These are phyloP conservation scores for Xenopus borealis DNA, from an alignment of 2,113 vertebrate genomes.

Conservation along the genomic window DNA sequence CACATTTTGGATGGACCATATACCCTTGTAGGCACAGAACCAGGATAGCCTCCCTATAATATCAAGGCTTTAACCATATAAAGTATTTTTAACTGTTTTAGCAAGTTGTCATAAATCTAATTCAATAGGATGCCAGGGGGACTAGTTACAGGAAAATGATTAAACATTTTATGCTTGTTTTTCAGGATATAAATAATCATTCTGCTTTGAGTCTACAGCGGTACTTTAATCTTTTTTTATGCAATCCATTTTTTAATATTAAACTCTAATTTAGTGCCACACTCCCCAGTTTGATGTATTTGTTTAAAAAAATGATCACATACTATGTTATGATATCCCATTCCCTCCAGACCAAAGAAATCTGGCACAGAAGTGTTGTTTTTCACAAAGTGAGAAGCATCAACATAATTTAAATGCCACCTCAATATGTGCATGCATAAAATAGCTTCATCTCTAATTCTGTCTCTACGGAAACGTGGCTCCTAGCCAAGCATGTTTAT, in stretches of 20 bases:
- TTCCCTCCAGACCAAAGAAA: slow-evolving; percentile 32
- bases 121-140: no score
- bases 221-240: no score
- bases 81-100: no score
- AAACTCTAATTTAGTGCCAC: not conserved
- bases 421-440: slow-evolving; percentile 46
- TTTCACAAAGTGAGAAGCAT: slow-evolving; percentile 32
- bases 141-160: no score
- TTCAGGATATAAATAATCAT: no score
- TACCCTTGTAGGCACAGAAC: no score
- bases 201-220: no score
- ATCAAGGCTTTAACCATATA: no score
- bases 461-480: slow-evolving; percentile 43
- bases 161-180: no score
- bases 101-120: no score
- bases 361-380: slow-evolving; percentile 32
- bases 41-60: no score
- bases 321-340: slow-evolving; percentile 34
- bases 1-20: no score
- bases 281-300: slow-evolving; percentile 17
- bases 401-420: slow-evolving; percentile 44
- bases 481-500: slow-evolving; percentile 29
- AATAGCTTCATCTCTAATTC: slow-evolving; percentile 26
- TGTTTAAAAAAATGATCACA: slow-evolving; percentile 19
- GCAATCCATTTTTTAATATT: not conserved